These are phyloP conservation scores for Oligia strigilis DNA, from an alignment of 2,888 invertebrate species.

Conservation along the genomic window DNA sequence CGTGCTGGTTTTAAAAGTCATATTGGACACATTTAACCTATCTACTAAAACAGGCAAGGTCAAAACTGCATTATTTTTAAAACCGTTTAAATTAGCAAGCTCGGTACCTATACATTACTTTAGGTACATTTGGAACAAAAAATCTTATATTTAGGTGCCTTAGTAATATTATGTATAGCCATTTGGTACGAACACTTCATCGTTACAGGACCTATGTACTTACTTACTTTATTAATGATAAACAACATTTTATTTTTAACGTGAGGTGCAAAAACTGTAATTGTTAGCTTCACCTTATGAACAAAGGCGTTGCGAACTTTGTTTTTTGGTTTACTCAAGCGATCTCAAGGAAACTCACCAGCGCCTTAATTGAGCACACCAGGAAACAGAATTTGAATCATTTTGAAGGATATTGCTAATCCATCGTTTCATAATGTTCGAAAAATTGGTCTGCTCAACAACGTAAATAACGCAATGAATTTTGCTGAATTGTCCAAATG, in stretches of 20 bases:
- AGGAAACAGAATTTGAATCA: not conserved
- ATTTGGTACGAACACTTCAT: slow-evolving; percentile 8
- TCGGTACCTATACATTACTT: slow-evolving; percentile 3
- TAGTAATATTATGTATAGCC: not conserved
- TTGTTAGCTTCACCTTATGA: slow-evolving; percentile 40
- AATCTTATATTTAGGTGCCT: not conserved
- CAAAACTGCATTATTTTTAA: slow-evolving; percentile 45
- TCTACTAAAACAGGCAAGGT: slow-evolving; percentile 34
- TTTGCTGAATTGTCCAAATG: not conserved
- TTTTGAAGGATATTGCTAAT: not conserved
- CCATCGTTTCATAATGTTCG: not conserved
- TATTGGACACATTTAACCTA: slow-evolving; percentile 13
- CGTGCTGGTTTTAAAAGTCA: slow-evolving; percentile 33
- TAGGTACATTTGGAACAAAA: slow-evolving; percentile 4
- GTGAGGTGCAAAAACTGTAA: slow-evolving; percentile 37
- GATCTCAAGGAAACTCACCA: not conserved
- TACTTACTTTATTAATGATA: slow-evolving; percentile 9
- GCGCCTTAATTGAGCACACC: not conserved
- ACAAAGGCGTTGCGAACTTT: slow-evolving; percentile 16
- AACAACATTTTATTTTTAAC: slow-evolving; percentile 9
- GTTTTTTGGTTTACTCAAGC: slow-evolving; percentile 27
- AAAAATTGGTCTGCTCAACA: not conserved
- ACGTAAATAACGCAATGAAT: not conserved
- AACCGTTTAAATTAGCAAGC: slow-evolving; percentile 38
- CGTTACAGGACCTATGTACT: not conserved